A percentile compares a stretch with the other conserved stretches of the same genome.
These are phyloP conservation scores for Tridacna gigas DNA, from an alignment of 2,888 invertebrate genomes.

Conservation along the genomic window DNA sequence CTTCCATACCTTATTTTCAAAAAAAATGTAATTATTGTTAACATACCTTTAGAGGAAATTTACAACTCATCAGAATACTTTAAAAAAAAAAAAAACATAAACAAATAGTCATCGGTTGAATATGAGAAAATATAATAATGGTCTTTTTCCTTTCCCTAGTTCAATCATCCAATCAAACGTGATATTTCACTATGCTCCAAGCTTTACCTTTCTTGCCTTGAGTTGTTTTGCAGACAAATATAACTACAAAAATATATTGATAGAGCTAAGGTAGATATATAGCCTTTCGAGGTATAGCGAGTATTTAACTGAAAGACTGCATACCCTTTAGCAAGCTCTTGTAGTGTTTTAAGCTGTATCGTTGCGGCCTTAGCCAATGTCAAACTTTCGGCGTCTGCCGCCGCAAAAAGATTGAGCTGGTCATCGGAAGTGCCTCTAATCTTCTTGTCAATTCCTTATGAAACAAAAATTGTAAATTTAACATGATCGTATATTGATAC, in stretches of 20 bases:
- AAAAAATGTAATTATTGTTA: too few species aligned
- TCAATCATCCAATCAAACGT: too few species aligned
- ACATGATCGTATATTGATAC: background rate
- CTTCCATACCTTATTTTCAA: too few species aligned
- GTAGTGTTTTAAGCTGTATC: slow-evolving; percentile 43
- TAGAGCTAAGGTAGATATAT: background rate
- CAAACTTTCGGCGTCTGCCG: slow-evolving; percentile 22
- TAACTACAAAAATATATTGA: background rate
- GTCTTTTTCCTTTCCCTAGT: too few species aligned
- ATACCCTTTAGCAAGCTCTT: slow-evolving; percentile 38
- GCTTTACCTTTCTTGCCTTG: too few species aligned
- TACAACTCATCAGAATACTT: too few species aligned
- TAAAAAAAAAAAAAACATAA: too few species aligned
- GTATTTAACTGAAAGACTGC: background rate
- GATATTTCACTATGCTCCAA: too few species aligned
- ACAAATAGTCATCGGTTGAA: too few species aligned
- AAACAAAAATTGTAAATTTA: background rate
- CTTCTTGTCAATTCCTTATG: background rate
- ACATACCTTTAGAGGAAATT: too few species aligned
- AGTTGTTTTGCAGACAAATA: background rate
- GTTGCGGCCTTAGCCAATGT: slow-evolving; percentile 39
- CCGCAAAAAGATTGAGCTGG: slow-evolving; percentile 32
- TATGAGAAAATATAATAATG: too few species aligned
- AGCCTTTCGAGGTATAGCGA: background rate
- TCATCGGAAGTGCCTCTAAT: background rate